Evolutionary conservation across 2,113 vertebrate species (phyloP).

Genomic region (Camelus dromedarius): DNA sequence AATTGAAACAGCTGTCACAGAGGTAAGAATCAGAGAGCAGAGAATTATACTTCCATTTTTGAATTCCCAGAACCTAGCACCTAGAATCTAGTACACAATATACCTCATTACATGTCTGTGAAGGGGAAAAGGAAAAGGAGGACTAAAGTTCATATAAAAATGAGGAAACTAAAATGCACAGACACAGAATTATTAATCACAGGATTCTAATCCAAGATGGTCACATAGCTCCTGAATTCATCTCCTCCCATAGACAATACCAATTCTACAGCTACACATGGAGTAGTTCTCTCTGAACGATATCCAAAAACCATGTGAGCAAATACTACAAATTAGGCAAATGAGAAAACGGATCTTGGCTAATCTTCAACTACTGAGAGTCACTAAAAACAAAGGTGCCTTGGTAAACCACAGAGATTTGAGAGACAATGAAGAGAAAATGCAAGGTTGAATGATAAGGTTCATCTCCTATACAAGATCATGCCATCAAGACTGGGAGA

Average conservation of each 20-base stretch:
- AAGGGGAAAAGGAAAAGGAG: not conserved
- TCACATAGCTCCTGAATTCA: not conserved
- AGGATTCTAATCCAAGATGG: not conserved
- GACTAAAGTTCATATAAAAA: not conserved
- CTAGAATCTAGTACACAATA: not conserved
- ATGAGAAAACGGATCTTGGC: not conserved
- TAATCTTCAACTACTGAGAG: not conserved
- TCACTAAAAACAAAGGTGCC: not conserved
- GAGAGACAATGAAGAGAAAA: not conserved
- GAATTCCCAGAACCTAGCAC: not conserved
- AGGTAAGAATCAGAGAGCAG: not conserved
- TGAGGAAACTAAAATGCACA: not conserved
- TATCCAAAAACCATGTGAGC: not conserved
- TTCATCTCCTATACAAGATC: not conserved
- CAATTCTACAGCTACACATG: not conserved
- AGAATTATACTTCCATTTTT: not conserved
- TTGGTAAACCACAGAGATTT: not conserved
- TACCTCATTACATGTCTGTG: not conserved
- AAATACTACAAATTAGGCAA: not conserved
- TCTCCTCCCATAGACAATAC: not conserved
- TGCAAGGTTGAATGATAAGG: not conserved
- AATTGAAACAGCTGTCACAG: not conserved
- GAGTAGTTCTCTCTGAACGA: not conserved
- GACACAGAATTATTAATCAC: not conserved
- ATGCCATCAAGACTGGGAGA: not conserved